Evolutionary conservation across 2,888 invertebrate species (phyloP), one percentile per base, ranked within the genome.

Genomic region (Chalcosyrphus nemorum): DNA sequence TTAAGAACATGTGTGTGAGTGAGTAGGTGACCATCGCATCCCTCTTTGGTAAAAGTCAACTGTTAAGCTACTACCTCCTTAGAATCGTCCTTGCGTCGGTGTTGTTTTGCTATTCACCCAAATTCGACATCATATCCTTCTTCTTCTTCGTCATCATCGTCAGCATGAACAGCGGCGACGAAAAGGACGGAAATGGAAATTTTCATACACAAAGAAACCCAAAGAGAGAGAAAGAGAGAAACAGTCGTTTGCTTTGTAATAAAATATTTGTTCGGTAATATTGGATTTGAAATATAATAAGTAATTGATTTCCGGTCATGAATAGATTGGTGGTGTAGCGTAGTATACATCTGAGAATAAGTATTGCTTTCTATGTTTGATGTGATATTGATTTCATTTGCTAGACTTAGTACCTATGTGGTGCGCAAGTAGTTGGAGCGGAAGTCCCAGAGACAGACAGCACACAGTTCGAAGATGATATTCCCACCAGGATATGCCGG

Each of bases 241-340:
- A 70, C 50, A 78, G 11, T 70, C 65, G 68, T 84, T 70, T 68
- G 56, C 63, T 70, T 75, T 75, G 74, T 70, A 68, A 80, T 75
- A 80, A 80, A 84, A 84, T 84, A 80, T 84, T 80, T 84, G 80
- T 38, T 80, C 65, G 43, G 57, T 47, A 65, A 80, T 84, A 84
- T 84, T 84, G 80, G 80, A 75, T 75, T 84, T 75, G 80, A 80
- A 75, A 70, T 75, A 80, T 74, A 80, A 80, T 80, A 84, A 80
- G 84, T 84, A 84, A 84, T 80, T 84, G 84, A 75, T 80, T 78
- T 80, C 74, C 68, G 84, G 74, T 59, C 80, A 80, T 80, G 84
- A 80, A 82, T 74, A 17, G 70, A 70, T 63, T 57, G 61, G 13
- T 65, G 70, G 27, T 50, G 17, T 17, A 3, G 19, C 35, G 17